Conservation (phyloP, 2,888 invertebrate genomes). For the Lasioglossum oenotherae region DNA sequence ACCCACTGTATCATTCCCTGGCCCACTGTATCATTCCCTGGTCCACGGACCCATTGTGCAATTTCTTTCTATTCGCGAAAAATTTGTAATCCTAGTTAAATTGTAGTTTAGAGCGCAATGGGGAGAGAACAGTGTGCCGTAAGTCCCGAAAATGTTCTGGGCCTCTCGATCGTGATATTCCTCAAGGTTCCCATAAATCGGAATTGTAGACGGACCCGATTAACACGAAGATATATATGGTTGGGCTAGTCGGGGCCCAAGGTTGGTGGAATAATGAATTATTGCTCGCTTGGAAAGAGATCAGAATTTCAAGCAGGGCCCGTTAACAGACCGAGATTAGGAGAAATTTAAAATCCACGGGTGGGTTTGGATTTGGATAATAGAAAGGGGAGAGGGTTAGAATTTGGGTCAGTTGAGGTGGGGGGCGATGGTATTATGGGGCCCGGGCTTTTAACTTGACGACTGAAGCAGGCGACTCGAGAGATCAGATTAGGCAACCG, state of each 20-base stretch:
- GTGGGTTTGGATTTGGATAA: not conserved
- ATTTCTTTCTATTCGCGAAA: not conserved
- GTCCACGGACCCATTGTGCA: not conserved
- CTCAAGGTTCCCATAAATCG: not conserved
- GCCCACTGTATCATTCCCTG: not conserved
- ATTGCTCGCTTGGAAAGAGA: not conserved
- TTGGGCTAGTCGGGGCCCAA: not conserved
- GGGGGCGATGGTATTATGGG: not conserved
- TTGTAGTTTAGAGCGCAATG: not conserved
- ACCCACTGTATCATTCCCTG: not conserved
- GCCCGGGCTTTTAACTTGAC: not conserved
- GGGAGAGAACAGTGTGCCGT: not conserved
- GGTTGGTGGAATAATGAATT: not conserved
- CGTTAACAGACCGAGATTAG: conserved; percentile 9
- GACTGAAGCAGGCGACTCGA: not conserved
- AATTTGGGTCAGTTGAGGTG: not conserved
- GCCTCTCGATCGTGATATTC: not conserved
- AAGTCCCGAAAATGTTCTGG: not conserved
- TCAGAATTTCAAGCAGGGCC: conserved; percentile 18
- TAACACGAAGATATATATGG: not conserved
- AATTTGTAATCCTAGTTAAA: not conserved
- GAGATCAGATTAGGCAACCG: conserved; percentile 4
- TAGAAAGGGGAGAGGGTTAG: not conserved
- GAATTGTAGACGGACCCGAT: not conserved
- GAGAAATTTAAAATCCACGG: not conserved